These are phyloP conservation scores for Boloria selene DNA, from an alignment of 2,888 invertebrate species.

Conservation along the genomic window DNA sequence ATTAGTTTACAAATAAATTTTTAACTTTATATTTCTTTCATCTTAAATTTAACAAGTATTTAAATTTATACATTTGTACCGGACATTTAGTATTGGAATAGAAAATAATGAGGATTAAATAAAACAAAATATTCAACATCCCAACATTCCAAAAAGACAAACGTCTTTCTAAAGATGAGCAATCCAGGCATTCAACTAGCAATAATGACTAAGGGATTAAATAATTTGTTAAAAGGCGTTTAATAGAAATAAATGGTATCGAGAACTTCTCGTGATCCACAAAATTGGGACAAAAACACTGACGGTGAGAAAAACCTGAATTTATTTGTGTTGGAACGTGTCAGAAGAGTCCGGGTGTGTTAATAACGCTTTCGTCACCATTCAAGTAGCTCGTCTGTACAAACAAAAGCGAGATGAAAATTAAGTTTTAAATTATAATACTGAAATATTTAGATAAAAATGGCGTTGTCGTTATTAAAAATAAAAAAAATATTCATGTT, in stretches of 20 bases:
- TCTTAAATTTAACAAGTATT: neutral
- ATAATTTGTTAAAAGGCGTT: slow-evolving; percentile 31
- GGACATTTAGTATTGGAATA: too few relatives aligned
- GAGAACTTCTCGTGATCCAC: slow-evolving; percentile 37
- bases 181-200: slow-evolving; percentile 33
- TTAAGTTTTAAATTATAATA: slow-evolving; percentile 22
- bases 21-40: neutral
- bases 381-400: slow-evolving; percentile 75
- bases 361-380: slow-evolving; percentile 68
- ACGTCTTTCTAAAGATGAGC: slow-evolving; percentile 22
- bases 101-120: neutral
- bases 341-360: slow-evolving; percentile 59
- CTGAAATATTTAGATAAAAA: slow-evolving; percentile 2
- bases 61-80: neutral
- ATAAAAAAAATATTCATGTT: neutral
- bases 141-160: slow-evolving; percentile 16
- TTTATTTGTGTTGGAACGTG: slow-evolving; percentile 50
- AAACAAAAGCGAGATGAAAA: slow-evolving; percentile 57
- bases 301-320: slow-evolving; percentile 56
- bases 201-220: slow-evolving; percentile 28
- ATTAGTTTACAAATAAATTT: neutral
- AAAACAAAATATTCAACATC: slow-evolving; percentile 11
- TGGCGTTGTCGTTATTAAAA: too few relatives aligned
- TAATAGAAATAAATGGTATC: slow-evolving; percentile 39
- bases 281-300: slow-evolving; percentile 43